phyloP scores from a whole-genome alignment of 2,113 vertebrate species.

The Eubucco bourcierii region DNA sequence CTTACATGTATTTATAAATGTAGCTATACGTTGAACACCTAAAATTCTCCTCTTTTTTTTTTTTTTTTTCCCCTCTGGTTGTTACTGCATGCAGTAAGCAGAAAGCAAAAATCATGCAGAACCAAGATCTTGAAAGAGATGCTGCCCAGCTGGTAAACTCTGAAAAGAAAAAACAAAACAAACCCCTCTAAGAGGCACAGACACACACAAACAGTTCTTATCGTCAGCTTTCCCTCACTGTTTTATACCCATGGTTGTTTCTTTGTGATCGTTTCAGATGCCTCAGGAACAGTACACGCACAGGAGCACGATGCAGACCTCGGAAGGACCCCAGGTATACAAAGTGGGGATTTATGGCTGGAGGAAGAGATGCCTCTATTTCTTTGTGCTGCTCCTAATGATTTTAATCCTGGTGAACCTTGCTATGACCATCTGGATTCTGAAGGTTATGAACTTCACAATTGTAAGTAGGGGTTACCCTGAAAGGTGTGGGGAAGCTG shows the following conservation, averaged over 20 bases:
- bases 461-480: conserved; percentile 86
- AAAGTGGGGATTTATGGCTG: conserved; percentile 99
- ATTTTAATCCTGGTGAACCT: conserved; percentile 98
- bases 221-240: neutral
- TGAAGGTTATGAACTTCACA: conserved; percentile 99
- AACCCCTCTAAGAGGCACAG: neutral
- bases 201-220: neutral
- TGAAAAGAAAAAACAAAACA: neutral
- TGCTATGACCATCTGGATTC: conserved; percentile 99
- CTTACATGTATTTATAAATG: neutral
- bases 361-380: conserved; percentile 99
- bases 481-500: neutral
- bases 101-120: neutral
- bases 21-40: neutral
- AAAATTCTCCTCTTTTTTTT: no score
- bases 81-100: neutral
- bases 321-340: conserved; percentile 94
- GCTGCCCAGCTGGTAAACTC: neutral
- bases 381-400: conserved; percentile 98
- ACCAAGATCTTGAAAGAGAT: neutral
- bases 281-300: conserved; percentile 96
- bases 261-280: conserved; percentile 83
- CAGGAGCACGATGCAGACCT: conserved; percentile 91
- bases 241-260: conserved; percentile 27
- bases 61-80: no score